Percentiles rank a stretch among this genome's conserved stretches.
Conservation (phyloP, 2,113 vertebrate genomes). For the Lampris megalopsis region DNA sequence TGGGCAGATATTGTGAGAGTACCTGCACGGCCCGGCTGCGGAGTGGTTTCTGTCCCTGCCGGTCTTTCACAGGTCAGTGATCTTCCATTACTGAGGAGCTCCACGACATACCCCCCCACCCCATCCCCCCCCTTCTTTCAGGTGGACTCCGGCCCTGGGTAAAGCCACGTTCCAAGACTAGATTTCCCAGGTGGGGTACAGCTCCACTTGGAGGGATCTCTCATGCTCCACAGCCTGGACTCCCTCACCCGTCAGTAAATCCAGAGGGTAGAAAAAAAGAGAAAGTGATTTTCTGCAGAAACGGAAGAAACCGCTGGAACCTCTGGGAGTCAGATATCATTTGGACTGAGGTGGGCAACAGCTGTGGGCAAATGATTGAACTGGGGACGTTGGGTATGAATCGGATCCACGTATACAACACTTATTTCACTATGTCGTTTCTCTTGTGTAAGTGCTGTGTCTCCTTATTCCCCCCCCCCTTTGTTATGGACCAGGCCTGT, state of each 20-base stretch:
- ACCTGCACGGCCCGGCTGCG: slow-evolving; percentile 14
- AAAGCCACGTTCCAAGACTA: neutral
- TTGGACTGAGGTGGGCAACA: no score
- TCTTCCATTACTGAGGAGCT: slow-evolving; percentile 50
- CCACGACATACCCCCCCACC: slow-evolving; percentile 41
- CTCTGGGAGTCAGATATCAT: no score
- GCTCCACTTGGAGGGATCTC: neutral
- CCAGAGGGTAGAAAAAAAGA: no score
- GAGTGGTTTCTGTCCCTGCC: slow-evolving; percentile 26
- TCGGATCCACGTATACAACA: no score
- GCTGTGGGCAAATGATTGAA: no score
- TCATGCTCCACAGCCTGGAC: slow-evolving; percentile 14
- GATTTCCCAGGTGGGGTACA: slow-evolving; percentile 5
- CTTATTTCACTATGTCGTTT: no score
- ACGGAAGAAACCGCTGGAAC: no score
- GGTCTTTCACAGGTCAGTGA: slow-evolving; percentile 59
- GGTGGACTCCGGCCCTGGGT: slow-evolving; percentile 20
- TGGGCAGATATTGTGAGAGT: slow-evolving; percentile 38
- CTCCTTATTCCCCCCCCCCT: no score
- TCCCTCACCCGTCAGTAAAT: neutral
- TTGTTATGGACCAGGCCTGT: no score
- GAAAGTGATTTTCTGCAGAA: no score
- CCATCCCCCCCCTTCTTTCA: slow-evolving; percentile 31
- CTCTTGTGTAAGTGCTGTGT: no score
- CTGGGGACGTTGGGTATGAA: no score